A percentile compares a stretch with the other conserved stretches of the same genome.
These are phyloP conservation scores for Litocranius walleri DNA, from an alignment of 2,113 vertebrate species.

Conservation along the genomic window DNA sequence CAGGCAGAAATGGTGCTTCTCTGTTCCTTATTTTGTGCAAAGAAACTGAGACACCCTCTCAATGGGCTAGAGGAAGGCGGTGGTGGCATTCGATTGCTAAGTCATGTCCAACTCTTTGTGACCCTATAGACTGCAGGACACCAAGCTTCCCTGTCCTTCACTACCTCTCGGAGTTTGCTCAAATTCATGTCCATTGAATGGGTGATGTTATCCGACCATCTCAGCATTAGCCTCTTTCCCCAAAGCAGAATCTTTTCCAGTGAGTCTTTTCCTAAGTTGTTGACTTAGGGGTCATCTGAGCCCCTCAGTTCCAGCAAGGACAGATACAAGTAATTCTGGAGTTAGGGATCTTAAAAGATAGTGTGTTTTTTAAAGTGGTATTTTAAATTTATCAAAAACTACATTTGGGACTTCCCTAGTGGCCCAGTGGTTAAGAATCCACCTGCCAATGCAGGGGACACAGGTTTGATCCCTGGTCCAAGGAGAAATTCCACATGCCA, in stretches of 20 bases:
- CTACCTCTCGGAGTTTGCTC: neutral
- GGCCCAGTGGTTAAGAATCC: neutral
- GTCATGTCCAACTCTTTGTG: neutral
- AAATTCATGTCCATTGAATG: neutral
- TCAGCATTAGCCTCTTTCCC: neutral
- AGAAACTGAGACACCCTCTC: neutral
- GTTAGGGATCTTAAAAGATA: neutral
- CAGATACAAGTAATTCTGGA: neutral
- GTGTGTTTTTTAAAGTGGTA: neutral
- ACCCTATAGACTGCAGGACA: neutral
- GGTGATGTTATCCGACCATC: neutral
- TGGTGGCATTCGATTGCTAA: neutral
- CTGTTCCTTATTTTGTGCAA: neutral
- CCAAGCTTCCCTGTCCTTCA: neutral
- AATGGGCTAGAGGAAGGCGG: neutral
- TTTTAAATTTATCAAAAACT: neutral
- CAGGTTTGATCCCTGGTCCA: neutral
- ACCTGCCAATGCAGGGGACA: neutral
- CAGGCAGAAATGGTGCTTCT: slow-evolving; percentile 4
- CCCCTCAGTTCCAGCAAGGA: neutral
- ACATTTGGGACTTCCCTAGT: neutral
- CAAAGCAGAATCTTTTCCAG: neutral
- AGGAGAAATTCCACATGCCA: neutral
- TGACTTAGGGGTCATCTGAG: neutral
- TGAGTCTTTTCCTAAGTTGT: neutral